Base-by-base conservation (phyloP, 1,140 invertebrate genomes). In the Ips typographus region DNA sequence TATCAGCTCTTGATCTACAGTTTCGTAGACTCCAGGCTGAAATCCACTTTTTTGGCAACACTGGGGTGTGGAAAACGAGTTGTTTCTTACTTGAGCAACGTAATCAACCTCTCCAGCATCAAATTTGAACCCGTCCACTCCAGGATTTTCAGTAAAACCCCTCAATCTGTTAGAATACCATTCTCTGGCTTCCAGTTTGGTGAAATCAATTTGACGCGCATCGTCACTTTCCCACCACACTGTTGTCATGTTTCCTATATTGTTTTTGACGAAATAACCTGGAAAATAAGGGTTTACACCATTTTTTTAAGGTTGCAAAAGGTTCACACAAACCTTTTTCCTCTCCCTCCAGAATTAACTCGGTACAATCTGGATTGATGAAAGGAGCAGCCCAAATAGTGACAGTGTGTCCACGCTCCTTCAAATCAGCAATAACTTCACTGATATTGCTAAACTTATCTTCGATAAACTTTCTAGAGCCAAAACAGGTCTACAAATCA, bases 311-410 rank as follows among this genome's bases (percentile, higher is more conserved):
- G 22, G 22, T 22, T 22, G 22, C 0, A 22, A 22, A 22, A 22
- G 22, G 22, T 22, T 22, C 22, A 22, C 22, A 22, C 22, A 22
- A 22, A 22, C 22, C 22, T 22, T 22, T 22, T 22, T 22, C 22
- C 22, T 22, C 22, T 22, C 22, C 22, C 22, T 22, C 22, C 22
- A 22, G 0, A 22, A 22, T 22, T 22, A 22, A 22, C 22, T 22
- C 22, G 22, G 22, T 22, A 75, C 93, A 95, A 43, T 87, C 83
- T 57, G 85, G 83, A 76, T 95, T 94, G 40, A 95, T 90, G 74
- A 96, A 96, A 0, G 94, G 95, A 85, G 95, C 94, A 37, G 93
- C 86, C 93, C 94, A 96, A 0, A 96, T 78, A 0, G 93, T 93
- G 0, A 93, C 87, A 1, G 88, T 83, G 74, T 90, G 93, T 0